phyloP scores from a whole-genome alignment of 2,888 invertebrate genomes.

The Cryptosula pallasiana region DNA sequence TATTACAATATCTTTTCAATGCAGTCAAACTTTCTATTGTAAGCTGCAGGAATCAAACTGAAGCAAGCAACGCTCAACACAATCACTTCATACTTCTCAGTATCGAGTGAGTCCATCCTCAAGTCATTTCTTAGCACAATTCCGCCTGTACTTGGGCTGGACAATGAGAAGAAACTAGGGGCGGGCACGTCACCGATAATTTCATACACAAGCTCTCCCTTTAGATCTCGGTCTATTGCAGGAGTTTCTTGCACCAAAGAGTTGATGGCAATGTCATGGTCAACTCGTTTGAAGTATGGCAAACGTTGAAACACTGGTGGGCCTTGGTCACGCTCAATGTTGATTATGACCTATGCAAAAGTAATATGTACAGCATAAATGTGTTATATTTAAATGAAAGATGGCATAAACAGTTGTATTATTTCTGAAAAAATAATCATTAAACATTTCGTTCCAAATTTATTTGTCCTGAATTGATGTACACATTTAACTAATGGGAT shows the following conservation, averaged over 20 bases:
- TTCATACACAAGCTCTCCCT: constrained; percentile 30
- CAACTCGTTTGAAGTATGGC: constrained; percentile 28
- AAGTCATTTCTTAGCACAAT: constrained; percentile 35
- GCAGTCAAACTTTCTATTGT: too few relatives aligned
- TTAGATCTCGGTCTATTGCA: constrained; percentile 27
- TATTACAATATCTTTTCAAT: too few relatives aligned
- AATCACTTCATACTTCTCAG: too few relatives aligned
- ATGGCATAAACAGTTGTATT: too few relatives aligned
- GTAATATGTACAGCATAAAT: too few relatives aligned
- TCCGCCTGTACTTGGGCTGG: constrained; percentile 31
- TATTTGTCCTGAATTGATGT: too few relatives aligned
- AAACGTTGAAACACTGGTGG: constrained; percentile 24
- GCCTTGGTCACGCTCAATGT: not conserved
- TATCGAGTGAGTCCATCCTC: constrained; percentile 33
- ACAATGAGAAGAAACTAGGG: constrained; percentile 36
- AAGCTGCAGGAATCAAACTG: too few relatives aligned
- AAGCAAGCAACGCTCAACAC: too few relatives aligned
- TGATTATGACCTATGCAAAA: not conserved
- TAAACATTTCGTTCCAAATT: too few relatives aligned
- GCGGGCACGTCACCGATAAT: constrained; percentile 35
- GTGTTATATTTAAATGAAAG: too few relatives aligned
- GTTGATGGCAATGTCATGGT: constrained; percentile 27
- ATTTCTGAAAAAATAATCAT: too few relatives aligned
- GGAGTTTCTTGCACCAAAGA: constrained; percentile 27
- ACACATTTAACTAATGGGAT: too few relatives aligned